Evolutionary conservation across 2,888 invertebrate genomes (phyloP).

Genomic region (Arenicola marina): DNA sequence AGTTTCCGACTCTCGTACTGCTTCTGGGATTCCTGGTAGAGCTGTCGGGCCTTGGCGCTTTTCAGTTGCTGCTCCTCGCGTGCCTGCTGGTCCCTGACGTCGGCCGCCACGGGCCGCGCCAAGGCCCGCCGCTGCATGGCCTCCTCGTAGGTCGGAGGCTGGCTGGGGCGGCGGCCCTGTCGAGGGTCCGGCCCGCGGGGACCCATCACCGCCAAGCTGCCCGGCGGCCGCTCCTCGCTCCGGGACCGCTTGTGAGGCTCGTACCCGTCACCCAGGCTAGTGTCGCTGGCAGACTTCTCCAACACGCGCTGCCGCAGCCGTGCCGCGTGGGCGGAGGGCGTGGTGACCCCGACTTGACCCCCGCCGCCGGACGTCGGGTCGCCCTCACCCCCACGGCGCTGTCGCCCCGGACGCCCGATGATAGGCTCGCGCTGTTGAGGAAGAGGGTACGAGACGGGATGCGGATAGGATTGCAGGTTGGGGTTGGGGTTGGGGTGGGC

Average conservation of each 20-base stretch:
- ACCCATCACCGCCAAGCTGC: no score
- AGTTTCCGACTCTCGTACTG: slow-evolving; percentile 11
- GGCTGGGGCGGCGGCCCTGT: slow-evolving; percentile 47
- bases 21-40: slow-evolving; percentile 51
- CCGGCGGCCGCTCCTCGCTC: neutral
- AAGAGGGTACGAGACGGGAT: neutral
- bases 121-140: slow-evolving; percentile 43
- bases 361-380: neutral
- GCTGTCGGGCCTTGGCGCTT: slow-evolving; percentile 44
- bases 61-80: slow-evolving; percentile 42
- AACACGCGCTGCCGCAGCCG: neutral
- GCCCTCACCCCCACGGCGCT: neutral
- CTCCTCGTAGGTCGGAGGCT: slow-evolving; percentile 51
- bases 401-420: neutral
- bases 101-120: neutral
- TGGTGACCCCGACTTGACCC: no score
- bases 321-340: neutral
- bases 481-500: neutral
- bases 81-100: slow-evolving; percentile 15
- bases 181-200: no score
- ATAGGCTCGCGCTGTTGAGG: neutral
- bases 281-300: slow-evolving; percentile 26
- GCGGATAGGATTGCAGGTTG: no score
- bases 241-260: neutral
- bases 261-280: neutral